Evolutionary conservation across 1,140 invertebrate species (phyloP).

Genomic region (Euura saliciscinereae): DNA sequence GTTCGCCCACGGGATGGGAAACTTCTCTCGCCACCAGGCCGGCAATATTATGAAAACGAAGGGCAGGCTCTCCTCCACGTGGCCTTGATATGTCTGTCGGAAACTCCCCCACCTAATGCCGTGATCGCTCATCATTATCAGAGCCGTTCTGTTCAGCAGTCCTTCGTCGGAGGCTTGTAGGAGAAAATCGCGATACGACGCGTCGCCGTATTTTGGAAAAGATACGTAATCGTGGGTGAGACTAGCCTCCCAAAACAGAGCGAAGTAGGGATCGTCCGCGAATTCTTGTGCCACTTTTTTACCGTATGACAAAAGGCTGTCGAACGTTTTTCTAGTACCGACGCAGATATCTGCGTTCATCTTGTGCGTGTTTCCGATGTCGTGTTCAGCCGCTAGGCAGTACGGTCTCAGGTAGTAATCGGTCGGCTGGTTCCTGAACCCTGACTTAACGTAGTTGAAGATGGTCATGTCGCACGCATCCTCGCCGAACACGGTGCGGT

Average conservation of each 20-base stretch:
- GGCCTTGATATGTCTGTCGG: conserved; percentile 67
- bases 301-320: conserved; percentile 54
- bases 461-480: conserved; percentile 63
- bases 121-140: conserved; percentile 76
- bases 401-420: conserved; percentile 67
- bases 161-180: conserved; percentile 33
- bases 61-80: conserved; percentile 73
- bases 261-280: conserved; percentile 54
- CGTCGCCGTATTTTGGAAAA: conserved; percentile 54
- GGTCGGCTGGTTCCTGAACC: conserved; percentile 63
- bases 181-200: conserved; percentile 46
- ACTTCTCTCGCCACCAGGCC: conserved; percentile 62
- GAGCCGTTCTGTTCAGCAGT: conserved; percentile 58
- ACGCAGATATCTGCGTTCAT: conserved; percentile 62
- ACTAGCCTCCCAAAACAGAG: conserved; percentile 60
- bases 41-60: conserved; percentile 69
- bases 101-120: conserved; percentile 72
- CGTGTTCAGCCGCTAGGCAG: conserved; percentile 49
- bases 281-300: conserved; percentile 61
- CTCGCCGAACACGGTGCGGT: conserved; percentile 64
- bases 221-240: conserved; percentile 62
- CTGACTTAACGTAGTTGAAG: conserved; percentile 65
- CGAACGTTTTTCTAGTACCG: conserved; percentile 56
- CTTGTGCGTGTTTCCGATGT: conserved; percentile 57
- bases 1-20: conserved; percentile 58